These are phyloP conservation scores for Drosophila auraria DNA, from an alignment of 1,140 invertebrate genomes.

Conservation along the genomic window DNA sequence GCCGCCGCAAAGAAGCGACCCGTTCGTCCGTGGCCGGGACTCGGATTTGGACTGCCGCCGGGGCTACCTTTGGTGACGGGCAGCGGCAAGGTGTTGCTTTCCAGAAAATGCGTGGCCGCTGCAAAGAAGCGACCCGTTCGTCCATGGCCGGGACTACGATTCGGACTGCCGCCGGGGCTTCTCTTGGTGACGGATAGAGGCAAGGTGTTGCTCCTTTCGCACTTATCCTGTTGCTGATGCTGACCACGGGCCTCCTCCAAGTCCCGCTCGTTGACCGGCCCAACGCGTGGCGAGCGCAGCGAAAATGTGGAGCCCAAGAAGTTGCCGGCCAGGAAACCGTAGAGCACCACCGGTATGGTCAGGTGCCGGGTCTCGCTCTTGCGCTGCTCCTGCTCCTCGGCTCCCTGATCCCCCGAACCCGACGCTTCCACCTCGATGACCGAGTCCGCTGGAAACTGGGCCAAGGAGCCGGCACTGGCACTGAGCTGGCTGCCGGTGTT, in stretches of 20 bases:
- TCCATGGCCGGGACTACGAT: constrained; percentile 47
- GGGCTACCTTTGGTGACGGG: constrained; percentile 2
- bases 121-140: constrained; percentile 73
- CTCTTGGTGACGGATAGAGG: constrained; percentile 6
- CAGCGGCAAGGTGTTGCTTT: constrained; percentile 32
- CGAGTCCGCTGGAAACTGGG: constrained; percentile 23
- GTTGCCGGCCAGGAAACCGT: constrained; percentile 77
- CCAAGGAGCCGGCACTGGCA: constrained; percentile 56
- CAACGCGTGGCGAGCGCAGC: constrained; percentile 57
- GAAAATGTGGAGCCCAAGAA: constrained; percentile 77
- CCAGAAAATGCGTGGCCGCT: constrained; percentile 68
- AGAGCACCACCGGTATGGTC: constrained; percentile 80
- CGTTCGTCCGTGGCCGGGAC: constrained; percentile 56
- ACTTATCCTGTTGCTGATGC: neutral
- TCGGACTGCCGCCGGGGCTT: constrained; percentile 8
- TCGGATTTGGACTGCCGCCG: constrained; percentile 20
- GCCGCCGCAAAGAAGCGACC: constrained; percentile 73
- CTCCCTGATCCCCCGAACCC: neutral
- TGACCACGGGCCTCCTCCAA: constrained; percentile 54
- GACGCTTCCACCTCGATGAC: constrained; percentile 18
- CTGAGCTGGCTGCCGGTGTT: constrained; percentile 40
- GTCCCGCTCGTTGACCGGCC: constrained; percentile 47
- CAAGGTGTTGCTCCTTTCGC: constrained; percentile 31
- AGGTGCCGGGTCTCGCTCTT: constrained; percentile 49
- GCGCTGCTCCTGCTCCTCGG: constrained; percentile 8